Conservation (phyloP, 2,888 invertebrate genomes). For the Tubiluchus corallicola region DNA sequence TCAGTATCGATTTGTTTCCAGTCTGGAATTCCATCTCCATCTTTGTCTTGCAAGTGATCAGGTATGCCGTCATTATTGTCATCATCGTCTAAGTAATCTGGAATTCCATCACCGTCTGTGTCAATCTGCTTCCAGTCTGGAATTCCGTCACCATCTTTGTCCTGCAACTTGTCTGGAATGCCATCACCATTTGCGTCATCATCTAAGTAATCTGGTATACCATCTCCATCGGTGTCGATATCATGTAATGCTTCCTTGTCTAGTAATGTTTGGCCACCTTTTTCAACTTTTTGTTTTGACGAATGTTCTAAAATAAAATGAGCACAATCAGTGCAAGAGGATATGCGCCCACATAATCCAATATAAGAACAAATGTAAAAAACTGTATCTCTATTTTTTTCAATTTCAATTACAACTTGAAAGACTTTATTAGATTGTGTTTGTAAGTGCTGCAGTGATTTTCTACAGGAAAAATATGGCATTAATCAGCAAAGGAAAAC, state of each 20-base stretch:
- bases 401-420: no score
- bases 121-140: not conserved
- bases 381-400: no score
- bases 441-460: no score
- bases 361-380: no score
- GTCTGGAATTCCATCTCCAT: slow-evolving; percentile 1
- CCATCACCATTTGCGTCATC: not conserved
- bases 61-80: not conserved
- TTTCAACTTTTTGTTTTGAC: no score
- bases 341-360: no score
- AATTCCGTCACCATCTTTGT: slow-evolving; percentile 3
- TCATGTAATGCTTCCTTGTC: no score
- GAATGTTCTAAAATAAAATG: no score
- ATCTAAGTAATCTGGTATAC: not conserved
- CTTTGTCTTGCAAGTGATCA: not conserved
- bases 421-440: no score
- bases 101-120: not conserved
- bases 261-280: slow-evolving; percentile 1
- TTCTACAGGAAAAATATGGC: no score
- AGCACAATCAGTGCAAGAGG: no score
- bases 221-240: not conserved
- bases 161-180: not conserved
- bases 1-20: not conserved
- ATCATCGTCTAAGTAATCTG: not conserved
- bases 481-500: no score